Evolutionary conservation across 1,140 invertebrate genomes (phyloP).

Genomic region (Diploscapter pachys): DNA sequence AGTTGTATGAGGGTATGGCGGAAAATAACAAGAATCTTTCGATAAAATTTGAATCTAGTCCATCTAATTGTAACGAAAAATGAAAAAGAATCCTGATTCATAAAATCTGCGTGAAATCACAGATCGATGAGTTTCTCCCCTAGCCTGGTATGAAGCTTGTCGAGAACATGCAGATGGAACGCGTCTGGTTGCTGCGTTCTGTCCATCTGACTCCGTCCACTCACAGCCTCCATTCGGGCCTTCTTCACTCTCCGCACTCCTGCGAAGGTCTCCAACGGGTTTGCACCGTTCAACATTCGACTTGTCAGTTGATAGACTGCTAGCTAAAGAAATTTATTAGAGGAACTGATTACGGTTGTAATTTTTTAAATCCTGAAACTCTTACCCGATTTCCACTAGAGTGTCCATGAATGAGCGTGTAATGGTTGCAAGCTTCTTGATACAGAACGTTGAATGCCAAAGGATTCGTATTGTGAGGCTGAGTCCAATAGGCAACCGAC

Average conservation of each 20-base stretch:
- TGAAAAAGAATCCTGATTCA: too few species aligned
- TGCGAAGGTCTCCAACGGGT: constrained; percentile 34
- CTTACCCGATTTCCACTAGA: constrained; percentile 8
- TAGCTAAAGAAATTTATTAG: constrained; percentile 16
- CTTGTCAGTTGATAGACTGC: constrained; percentile 32
- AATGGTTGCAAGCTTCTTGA: constrained; percentile 30
- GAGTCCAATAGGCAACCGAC: constrained; percentile 42
- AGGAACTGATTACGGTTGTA: background rate
- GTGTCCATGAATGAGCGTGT: constrained; percentile 17
- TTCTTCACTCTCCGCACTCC: constrained; percentile 13
- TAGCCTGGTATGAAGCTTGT: constrained; percentile 15
- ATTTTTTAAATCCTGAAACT: background rate
- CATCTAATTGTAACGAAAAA: too few species aligned
- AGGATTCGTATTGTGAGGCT: constrained; percentile 15
- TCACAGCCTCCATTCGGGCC: constrained; percentile 18
- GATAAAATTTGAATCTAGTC: too few species aligned
- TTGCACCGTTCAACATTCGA: constrained; percentile 36
- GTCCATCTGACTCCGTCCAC: constrained; percentile 17
- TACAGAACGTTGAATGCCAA: constrained; percentile 20
- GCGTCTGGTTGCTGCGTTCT: constrained; percentile 25
- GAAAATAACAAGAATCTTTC: too few species aligned
- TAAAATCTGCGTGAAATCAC: too few species aligned
- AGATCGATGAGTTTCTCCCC: too few species aligned
- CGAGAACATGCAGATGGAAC: constrained; percentile 30
- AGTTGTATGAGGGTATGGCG: too few species aligned